Percentiles rank a stretch among this genome's conserved stretches.
phyloP scores from a whole-genome alignment of 2,888 invertebrate genomes.

The Nomada goodeniana region DNA sequence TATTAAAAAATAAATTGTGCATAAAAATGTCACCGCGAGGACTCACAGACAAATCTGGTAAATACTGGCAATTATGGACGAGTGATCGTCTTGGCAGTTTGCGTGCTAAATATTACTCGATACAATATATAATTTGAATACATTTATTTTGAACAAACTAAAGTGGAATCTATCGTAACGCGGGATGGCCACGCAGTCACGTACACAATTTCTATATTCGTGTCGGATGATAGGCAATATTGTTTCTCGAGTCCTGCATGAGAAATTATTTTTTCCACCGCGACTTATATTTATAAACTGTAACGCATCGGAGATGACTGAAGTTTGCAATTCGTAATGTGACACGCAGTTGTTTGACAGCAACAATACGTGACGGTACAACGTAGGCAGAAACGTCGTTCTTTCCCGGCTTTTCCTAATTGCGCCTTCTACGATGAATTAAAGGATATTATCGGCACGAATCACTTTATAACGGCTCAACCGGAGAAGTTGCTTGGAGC shows the following conservation, averaged over 20 bases:
- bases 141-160: too few relatives aligned
- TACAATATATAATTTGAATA: too few relatives aligned
- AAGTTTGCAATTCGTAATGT: conserved; percentile 40
- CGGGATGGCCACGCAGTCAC: background rate
- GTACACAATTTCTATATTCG: background rate
- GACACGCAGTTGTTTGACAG: conserved; percentile 3
- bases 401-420: conserved; percentile 42
- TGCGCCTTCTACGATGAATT: conserved; percentile 10
- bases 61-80: too few relatives aligned
- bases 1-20: too few relatives aligned
- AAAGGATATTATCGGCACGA: conserved; percentile 14
- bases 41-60: too few relatives aligned
- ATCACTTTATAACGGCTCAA: conserved; percentile 28
- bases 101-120: too few relatives aligned
- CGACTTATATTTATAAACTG: background rate
- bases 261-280: background rate
- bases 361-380: background rate
- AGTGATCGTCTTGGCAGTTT: too few relatives aligned
- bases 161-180: too few relatives aligned
- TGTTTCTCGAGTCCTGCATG: background rate
- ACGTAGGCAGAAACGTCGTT: background rate
- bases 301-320: conserved; percentile 4
- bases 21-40: too few relatives aligned
- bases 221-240: too few relatives aligned
- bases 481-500: background rate